A percentile compares a stretch with the other conserved stretches of the same genome.
phyloP scores from a whole-genome alignment of 30 jellyfish, hydroid and myxozoan species.

The Catostylus mosaicus region DNA sequence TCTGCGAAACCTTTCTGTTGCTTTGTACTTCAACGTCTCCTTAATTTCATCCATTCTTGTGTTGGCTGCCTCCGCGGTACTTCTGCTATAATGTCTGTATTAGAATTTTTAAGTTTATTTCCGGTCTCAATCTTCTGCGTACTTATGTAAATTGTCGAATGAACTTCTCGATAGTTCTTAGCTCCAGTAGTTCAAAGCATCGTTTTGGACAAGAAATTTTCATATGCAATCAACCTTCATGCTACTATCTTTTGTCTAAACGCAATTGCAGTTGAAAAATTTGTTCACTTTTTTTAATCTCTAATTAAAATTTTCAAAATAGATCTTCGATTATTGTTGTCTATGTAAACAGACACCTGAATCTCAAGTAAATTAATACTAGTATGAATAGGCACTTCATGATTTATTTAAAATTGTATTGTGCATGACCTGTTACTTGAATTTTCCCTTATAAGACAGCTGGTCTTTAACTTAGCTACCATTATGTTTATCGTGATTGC shows the following conservation, averaged over 20 bases:
- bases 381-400: slow-evolving; percentile 6
- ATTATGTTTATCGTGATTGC: slow-evolving; percentile 19
- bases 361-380: neutral
- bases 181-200: no score
- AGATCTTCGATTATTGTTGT: neutral
- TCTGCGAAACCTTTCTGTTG: no score
- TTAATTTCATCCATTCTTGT: no score
- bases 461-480: slow-evolving; percentile 10
- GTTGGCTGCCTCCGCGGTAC: no score
- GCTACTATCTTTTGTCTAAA: neutral
- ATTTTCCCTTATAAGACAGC: slow-evolving; percentile 1
- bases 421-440: slow-evolving; percentile 43
- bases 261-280: neutral
- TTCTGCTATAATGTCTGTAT: no score
- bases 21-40: no score
- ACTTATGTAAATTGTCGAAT: no score
- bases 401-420: slow-evolving; percentile 22
- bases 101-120: no score
- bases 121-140: no score
- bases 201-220: no score
- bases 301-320: neutral
- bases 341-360: slow-evolving; percentile 1
- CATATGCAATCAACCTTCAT: neutral
- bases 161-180: no score
- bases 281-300: neutral